Evolutionary conservation across 1,140 invertebrate species (phyloP).

Genomic region (Dendroctonus ponderosae): DNA sequence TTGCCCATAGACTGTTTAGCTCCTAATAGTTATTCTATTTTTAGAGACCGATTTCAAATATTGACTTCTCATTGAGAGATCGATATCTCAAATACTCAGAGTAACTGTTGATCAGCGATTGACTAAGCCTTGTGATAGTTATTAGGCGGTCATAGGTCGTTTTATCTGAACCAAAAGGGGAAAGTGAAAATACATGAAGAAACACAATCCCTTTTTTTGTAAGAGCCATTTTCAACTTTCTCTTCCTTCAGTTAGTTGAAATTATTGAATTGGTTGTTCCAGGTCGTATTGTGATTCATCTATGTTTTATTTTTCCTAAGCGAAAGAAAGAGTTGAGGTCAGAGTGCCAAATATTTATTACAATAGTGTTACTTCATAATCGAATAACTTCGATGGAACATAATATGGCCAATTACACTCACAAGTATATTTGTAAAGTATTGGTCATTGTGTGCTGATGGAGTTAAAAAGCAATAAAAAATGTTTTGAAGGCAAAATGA

Average conservation of each 20-base stretch:
- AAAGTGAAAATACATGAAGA: background rate
- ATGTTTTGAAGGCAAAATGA: constrained; percentile 48
- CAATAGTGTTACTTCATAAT: constrained; percentile 11
- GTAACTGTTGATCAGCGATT: constrained; percentile 26
- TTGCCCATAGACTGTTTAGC: constrained; percentile 44
- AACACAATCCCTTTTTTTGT: too few species aligned
- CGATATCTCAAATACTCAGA: too few species aligned
- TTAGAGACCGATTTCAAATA: too few species aligned
- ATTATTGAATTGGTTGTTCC: too few species aligned
- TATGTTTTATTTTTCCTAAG: background rate
- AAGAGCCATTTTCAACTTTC: too few species aligned
- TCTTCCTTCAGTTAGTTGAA: too few species aligned
- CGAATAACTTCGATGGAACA: constrained; percentile 3
- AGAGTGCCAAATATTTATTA: constrained; percentile 30
- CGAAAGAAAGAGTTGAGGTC: background rate
- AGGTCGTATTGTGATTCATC: too few species aligned
- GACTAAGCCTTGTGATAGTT: constrained; percentile 45
- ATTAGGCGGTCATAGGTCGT: constrained; percentile 35
- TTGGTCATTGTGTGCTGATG: constrained; percentile 7
- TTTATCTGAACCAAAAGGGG: background rate
- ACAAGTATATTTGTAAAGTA: background rate
- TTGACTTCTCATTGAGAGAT: constrained; percentile 26
- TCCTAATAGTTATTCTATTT: constrained; percentile 24
- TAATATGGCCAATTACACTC: background rate
- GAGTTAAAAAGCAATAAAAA: constrained; percentile 48